Evolutionary conservation across 2,888 invertebrate species (phyloP).

Genomic region (Noctua comes): DNA sequence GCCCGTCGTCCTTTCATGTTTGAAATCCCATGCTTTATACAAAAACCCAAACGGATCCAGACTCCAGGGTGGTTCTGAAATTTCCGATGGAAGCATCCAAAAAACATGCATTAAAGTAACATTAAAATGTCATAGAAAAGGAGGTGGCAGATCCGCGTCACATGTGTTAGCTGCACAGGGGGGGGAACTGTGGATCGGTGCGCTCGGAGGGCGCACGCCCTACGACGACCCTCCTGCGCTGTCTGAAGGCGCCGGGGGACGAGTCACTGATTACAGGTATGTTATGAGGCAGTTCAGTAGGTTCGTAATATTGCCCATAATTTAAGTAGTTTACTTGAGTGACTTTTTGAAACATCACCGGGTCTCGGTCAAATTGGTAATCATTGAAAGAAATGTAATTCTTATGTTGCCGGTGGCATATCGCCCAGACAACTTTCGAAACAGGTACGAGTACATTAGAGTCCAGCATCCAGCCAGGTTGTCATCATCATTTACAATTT

Average conservation of each 20-base stretch:
- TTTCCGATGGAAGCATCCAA: background rate
- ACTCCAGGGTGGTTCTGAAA: background rate
- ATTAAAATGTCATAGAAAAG: conserved; percentile 87
- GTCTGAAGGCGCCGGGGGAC: conserved; percentile 97
- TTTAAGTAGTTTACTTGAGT: background rate
- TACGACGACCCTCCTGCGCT: conserved; percentile 98
- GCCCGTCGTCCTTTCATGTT: background rate
- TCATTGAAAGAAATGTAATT: background rate
- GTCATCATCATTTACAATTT: background rate
- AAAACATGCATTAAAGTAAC: background rate
- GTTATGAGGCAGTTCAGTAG: background rate
- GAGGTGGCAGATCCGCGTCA: conserved; percentile 96
- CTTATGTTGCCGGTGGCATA: background rate
- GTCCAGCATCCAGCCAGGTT: background rate
- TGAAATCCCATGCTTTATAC: background rate
- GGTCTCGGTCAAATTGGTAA: background rate
- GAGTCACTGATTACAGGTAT: conserved; percentile 96
- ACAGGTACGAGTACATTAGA: background rate
- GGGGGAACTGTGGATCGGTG: conserved; percentile 98
- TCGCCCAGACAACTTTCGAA: background rate
- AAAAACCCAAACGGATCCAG: background rate
- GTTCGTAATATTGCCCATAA: background rate
- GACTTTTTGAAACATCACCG: background rate
- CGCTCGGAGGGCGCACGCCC: conserved; percentile 95
- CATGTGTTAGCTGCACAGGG: conserved; percentile 98